Evolutionary conservation across 2,797 vertebrate species (phyloP).

Genomic region (Rhyacichthys aspro): DNA sequence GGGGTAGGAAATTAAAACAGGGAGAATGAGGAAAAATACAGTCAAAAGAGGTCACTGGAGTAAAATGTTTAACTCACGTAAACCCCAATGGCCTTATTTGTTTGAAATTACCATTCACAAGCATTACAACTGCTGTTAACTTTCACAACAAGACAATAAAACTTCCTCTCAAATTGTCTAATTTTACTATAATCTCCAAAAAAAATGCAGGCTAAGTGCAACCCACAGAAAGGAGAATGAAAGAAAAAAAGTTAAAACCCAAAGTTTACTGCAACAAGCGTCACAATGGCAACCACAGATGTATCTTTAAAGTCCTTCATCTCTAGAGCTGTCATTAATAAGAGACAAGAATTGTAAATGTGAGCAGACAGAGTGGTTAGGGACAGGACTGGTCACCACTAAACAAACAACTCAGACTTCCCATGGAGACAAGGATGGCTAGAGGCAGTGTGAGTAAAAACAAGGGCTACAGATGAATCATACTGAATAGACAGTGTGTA

Average conservation of each 20-base stretch:
- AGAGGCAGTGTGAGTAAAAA: constrained; percentile 45
- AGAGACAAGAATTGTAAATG: constrained; percentile 55
- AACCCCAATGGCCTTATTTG: constrained; percentile 54
- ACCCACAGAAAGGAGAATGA: constrained; percentile 25
- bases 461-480: constrained; percentile 44
- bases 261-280: constrained; percentile 61
- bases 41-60: constrained; percentile 20
- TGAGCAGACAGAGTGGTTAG: constrained; percentile 57
- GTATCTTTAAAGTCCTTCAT: constrained; percentile 51
- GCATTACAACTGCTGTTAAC: constrained; percentile 68
- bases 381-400: constrained; percentile 64
- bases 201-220: constrained; percentile 36
- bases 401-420: constrained; percentile 65
- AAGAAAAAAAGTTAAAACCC: constrained; percentile 33
- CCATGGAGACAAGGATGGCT: constrained; percentile 50
- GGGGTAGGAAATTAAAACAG: constrained; percentile 36
- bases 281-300: constrained; percentile 57
- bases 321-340: constrained; percentile 56
- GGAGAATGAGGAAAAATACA: constrained; percentile 38
- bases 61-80: constrained; percentile 51
- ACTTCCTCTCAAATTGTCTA: constrained; percentile 44
- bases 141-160: constrained; percentile 71
- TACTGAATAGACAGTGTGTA: constrained; percentile 31
- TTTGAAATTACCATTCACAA: constrained; percentile 65
- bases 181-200: constrained; percentile 61